Evolutionary conservation across 2,113 vertebrate species (phyloP).

Genomic region (Promerops cafer): DNA sequence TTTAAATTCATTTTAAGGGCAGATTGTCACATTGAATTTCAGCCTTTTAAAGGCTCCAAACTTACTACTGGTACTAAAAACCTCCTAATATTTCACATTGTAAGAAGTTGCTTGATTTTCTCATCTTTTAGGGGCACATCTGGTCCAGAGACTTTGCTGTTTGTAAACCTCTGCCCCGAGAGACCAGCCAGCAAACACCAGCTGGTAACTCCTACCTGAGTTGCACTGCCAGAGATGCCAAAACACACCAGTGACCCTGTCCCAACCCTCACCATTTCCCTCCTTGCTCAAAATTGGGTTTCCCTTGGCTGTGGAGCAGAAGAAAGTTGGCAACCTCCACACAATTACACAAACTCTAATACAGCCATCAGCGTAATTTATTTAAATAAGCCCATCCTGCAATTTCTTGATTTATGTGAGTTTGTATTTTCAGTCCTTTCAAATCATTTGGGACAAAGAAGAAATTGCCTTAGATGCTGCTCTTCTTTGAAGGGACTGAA

Average conservation of each 20-base stretch:
- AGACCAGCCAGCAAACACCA: background rate
- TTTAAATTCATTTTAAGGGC: background rate
- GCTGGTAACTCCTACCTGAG: background rate
- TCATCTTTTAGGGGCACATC: background rate
- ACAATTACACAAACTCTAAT: background rate
- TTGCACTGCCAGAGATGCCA: background rate
- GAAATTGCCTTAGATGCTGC: constrained; percentile 7
- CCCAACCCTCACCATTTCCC: background rate
- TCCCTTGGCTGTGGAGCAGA: background rate
- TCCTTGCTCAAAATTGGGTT: background rate
- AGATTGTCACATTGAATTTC: background rate
- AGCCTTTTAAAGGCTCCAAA: background rate
- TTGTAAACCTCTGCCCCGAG: background rate
- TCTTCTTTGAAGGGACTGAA: constrained; percentile 24
- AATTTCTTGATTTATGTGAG: background rate
- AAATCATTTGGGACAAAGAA: background rate
- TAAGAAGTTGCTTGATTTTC: background rate
- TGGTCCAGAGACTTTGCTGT: background rate
- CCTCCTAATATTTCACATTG: background rate
- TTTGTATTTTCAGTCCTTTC: background rate
- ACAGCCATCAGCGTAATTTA: background rate
- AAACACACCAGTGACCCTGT: background rate
- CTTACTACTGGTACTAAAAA: background rate
- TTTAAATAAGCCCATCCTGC: background rate
- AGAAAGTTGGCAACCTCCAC: background rate